These are phyloP conservation scores for Spatulosminthurus flaviceps DNA, from an alignment of 2,888 invertebrate genomes.

Conservation along the genomic window DNA sequence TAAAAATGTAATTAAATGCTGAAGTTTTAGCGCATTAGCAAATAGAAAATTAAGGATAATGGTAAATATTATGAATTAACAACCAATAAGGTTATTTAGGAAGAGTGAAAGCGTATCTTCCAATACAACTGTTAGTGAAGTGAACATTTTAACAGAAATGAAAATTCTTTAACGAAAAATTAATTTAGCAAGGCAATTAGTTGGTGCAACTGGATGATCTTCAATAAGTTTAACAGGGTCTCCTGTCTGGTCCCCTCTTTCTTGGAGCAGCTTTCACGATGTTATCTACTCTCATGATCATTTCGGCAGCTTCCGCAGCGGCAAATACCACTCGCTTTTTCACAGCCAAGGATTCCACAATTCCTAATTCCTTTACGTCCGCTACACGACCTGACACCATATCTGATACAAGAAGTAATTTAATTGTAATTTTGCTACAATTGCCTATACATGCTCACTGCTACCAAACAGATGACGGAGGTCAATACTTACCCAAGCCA, in stretches of 20 bases:
- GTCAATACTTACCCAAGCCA: slow-evolving; percentile 76
- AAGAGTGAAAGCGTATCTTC: background rate
- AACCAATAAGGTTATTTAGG: background rate
- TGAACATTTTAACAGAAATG: background rate
- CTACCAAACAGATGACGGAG: background rate
- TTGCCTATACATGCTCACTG: too few relatives aligned
- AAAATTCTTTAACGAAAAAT: slow-evolving; percentile 25
- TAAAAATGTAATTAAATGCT: background rate
- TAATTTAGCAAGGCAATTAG: slow-evolving; percentile 41
- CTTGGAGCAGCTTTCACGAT: slow-evolving; percentile 93
- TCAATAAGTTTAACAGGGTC: slow-evolving; percentile 74
- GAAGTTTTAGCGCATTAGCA: slow-evolving; percentile 6
- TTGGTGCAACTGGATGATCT: slow-evolving; percentile 11
- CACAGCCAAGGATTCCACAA: slow-evolving; percentile 96
- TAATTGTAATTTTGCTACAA: too few relatives aligned
- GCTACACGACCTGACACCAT: slow-evolving; percentile 88
- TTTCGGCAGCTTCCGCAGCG: slow-evolving; percentile 97
- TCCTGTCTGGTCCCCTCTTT: slow-evolving; percentile 84
- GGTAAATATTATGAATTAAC: background rate
- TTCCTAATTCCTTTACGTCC: slow-evolving; percentile 89
- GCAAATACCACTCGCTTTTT: slow-evolving; percentile 95
- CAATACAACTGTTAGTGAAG: background rate
- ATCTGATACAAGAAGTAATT: too few relatives aligned
- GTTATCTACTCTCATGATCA: slow-evolving; percentile 98
- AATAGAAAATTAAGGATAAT: slow-evolving; percentile 3